phyloP scores from a whole-genome alignment of 2,797 vertebrate genomes.

The Salmo trutta region DNA sequence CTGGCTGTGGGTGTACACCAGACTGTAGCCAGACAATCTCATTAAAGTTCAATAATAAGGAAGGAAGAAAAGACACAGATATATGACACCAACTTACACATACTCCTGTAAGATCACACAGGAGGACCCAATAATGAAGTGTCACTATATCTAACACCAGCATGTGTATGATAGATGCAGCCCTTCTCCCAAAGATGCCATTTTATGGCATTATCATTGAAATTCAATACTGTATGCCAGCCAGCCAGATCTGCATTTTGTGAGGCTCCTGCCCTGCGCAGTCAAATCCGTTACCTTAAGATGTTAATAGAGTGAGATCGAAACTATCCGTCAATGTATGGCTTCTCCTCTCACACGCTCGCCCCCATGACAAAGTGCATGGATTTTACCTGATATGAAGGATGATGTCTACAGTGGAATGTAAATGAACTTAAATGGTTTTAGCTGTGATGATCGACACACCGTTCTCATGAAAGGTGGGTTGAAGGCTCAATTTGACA shows the following conservation, averaged over 20 bases:
- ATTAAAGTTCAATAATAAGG: background rate
- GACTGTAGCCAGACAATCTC: background rate
- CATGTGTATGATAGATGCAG: conserved; percentile 1
- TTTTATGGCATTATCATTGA: conserved; percentile 75
- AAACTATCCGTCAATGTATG: conserved; percentile 72
- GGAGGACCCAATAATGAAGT: too few species aligned
- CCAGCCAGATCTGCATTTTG: conserved; percentile 62
- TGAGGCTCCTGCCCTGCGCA: conserved; percentile 58
- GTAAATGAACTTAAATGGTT: conserved; percentile 71
- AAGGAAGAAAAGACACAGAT: too few species aligned
- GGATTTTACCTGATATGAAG: conserved; percentile 73
- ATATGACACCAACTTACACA: too few species aligned
- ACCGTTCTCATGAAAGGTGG: conserved; percentile 51
- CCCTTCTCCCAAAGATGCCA: conserved; percentile 68
- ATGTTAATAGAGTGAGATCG: conserved; percentile 74
- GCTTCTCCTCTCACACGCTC: conserved; percentile 29
- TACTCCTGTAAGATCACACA: too few species aligned
- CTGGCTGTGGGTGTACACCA: too few species aligned
- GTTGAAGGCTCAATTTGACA: conserved; percentile 57
- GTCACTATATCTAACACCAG: too few species aligned
- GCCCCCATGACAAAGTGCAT: conserved; percentile 64
- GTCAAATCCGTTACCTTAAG: conserved; percentile 74
- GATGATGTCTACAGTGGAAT: conserved; percentile 67
- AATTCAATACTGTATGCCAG: conserved; percentile 72
- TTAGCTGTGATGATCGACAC: conserved; percentile 56